Percentiles rank a stretch among this genome's conserved stretches.
phyloP scores from a whole-genome alignment of 2,888 invertebrate genomes.

The Hirtodrosophila confusa region DNA sequence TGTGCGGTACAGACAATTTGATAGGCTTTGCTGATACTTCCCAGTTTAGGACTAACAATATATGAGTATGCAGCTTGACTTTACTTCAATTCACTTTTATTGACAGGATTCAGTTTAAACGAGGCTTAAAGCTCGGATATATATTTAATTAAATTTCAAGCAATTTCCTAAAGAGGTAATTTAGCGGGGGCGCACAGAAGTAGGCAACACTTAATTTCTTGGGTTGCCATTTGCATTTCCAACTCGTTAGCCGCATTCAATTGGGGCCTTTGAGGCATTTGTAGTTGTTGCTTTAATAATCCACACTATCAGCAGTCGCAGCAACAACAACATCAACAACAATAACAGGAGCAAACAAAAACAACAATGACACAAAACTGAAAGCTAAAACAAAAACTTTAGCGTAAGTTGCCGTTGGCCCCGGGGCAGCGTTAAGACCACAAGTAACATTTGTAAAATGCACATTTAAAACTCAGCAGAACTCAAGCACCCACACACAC shows the following conservation, averaged over 20 bases:
- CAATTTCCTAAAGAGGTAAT: no score
- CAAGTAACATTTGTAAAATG: slow-evolving; percentile 80
- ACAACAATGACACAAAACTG: slow-evolving; percentile 54
- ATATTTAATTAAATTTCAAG: no score
- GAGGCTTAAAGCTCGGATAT: no score
- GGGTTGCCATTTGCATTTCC: slow-evolving; percentile 29
- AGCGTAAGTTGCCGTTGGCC: slow-evolving; percentile 55
- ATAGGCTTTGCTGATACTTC: no score
- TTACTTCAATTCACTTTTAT: no score
- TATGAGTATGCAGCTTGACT: no score
- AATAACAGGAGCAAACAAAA: slow-evolving; percentile 31
- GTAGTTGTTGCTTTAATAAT: slow-evolving; percentile 67
- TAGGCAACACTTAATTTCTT: slow-evolving; percentile 19
- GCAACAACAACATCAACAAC: slow-evolving; percentile 25
- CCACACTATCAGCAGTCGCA: slow-evolving; percentile 45
- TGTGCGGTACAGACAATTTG: no score
- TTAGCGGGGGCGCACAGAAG: not conserved
- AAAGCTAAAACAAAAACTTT: slow-evolving; percentile 73
- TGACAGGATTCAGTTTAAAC: no score
- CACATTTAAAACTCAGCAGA: slow-evolving; percentile 74
- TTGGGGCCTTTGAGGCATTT: slow-evolving; percentile 45
- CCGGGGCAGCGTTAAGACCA: slow-evolving; percentile 68
- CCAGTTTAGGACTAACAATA: no score
- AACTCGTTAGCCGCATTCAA: slow-evolving; percentile 60
- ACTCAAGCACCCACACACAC: slow-evolving; percentile 33